phyloP scores from a whole-genome alignment of 2,113 vertebrate genomes.

The Ardeotis arabs region DNA sequence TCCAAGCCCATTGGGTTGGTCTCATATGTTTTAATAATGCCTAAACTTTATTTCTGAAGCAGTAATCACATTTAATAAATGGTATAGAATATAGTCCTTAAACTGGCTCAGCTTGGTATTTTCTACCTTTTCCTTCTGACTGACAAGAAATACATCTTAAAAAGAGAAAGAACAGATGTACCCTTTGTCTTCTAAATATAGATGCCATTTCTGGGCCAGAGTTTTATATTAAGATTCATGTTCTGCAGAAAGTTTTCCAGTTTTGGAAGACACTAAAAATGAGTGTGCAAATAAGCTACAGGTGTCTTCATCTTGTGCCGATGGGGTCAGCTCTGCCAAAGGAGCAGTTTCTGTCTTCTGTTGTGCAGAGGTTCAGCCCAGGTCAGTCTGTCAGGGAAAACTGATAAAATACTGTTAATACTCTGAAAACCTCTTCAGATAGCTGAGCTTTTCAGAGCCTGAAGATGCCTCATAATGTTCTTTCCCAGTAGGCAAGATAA shows the following conservation, averaged over 20 bases:
- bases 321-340: conserved; percentile 6
- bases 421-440: neutral
- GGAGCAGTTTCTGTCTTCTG: neutral
- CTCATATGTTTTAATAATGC: neutral
- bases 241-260: conserved; percentile 3
- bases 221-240: conserved; percentile 15
- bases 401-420: conserved; percentile 40
- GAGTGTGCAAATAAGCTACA: conserved; percentile 1
- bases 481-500: conserved; percentile 14
- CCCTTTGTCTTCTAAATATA: conserved; percentile 59
- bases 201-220: conserved; percentile 36
- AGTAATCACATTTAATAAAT: neutral
- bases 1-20: neutral
- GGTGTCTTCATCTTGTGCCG: neutral
- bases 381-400: conserved; percentile 17
- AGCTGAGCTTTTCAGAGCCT: conserved; percentile 21
- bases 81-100: neutral
- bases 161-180: neutral
- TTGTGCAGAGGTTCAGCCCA: neutral
- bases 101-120: neutral
- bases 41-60: neutral
- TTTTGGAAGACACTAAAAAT: conserved; percentile 16
- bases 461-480: conserved; percentile 20
- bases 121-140: neutral
- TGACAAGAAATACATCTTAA: neutral